Base-by-base conservation (phyloP, 2,888 invertebrate genomes). In the Epirrhoe alternata region DNA sequence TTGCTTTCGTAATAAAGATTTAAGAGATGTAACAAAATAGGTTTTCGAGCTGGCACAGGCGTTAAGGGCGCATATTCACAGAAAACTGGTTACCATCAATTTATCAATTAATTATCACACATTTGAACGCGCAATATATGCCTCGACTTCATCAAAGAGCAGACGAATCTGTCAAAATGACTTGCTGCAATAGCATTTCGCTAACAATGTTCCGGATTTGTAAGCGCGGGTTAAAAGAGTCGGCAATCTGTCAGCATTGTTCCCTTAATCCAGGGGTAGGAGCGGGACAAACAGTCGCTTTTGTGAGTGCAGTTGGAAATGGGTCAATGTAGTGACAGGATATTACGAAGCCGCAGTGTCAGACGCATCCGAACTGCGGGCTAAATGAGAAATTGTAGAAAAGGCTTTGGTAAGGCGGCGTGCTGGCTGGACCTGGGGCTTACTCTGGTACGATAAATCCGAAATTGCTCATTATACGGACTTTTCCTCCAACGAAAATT, bases 261-360 rank as follows among this genome's bases (percentile, higher is more conserved):
- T 61, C 45, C 59, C 66, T 59, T 64, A 69, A 69, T 66, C 69
- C 61, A 68, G 63, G 71, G 71, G 69, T 66, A 66, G 72, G 73
- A 77, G 55, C 61, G 75, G 69, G 77, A 68, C 76, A 70, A 74
- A 66, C 80, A 78, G 77, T 68, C 83, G 81, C 76, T 69, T 64
- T 70, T 69, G 79, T 74, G 74, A 71, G 75, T 72, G 73, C 74
- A 75, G 72, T 77, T 79, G 79, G 82, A 86, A 86, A 82, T 83
- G 80, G 88, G 87, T 86, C 87, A 84, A 78, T 81, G 79, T 77
- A 79, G 80, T 81, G 85, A 86, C 92, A 90, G 92, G 92, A 92
- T 91, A 92, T 92, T 92, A 88, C 90, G 83, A 84, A 88, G 84
- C 89, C 88, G 77, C 89, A 82, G 75, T 78, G 90, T 89, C 91